Evolutionary conservation across 2,888 invertebrate genomes (phyloP).

Genomic region (Julus scandinavius): DNA sequence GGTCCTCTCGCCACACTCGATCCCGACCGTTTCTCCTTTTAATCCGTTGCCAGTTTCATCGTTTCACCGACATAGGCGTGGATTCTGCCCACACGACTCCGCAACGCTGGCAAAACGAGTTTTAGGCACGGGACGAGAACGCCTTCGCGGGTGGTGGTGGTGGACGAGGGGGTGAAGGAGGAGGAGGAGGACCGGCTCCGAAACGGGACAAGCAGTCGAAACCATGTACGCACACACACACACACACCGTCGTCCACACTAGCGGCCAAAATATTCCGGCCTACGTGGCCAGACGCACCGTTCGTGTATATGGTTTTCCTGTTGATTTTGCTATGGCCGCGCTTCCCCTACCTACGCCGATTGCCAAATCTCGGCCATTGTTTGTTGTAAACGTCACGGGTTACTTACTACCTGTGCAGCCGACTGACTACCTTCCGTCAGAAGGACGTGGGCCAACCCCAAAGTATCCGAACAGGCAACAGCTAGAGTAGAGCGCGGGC

Average conservation of each 20-base stretch:
- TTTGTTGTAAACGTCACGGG: constrained; percentile 15
- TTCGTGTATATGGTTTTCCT: not conserved
- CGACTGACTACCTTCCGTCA: not conserved
- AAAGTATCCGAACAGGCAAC: not conserved
- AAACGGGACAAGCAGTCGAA: not conserved
- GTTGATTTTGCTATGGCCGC: not conserved
- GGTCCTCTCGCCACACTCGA: constrained; percentile 1
- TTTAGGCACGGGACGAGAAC: not conserved
- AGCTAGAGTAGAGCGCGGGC: no score
- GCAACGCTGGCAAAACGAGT: not conserved
- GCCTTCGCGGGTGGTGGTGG: not conserved
- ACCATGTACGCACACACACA: no score
- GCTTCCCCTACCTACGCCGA: not conserved
- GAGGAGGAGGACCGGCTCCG: not conserved
- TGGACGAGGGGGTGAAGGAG: not conserved
- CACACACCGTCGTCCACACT: no score
- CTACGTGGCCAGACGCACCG: not conserved
- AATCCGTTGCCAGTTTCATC: not conserved
- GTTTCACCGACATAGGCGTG: not conserved
- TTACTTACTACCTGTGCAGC: not conserved
- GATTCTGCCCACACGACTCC: not conserved
- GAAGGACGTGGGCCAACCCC: constrained; percentile 33
- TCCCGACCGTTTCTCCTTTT: not conserved
- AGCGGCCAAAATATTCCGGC: no score
- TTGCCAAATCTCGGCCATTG: constrained; percentile 24